Conservation (phyloP, 2,888 invertebrate species). For the Oscheius sp. region DNA sequence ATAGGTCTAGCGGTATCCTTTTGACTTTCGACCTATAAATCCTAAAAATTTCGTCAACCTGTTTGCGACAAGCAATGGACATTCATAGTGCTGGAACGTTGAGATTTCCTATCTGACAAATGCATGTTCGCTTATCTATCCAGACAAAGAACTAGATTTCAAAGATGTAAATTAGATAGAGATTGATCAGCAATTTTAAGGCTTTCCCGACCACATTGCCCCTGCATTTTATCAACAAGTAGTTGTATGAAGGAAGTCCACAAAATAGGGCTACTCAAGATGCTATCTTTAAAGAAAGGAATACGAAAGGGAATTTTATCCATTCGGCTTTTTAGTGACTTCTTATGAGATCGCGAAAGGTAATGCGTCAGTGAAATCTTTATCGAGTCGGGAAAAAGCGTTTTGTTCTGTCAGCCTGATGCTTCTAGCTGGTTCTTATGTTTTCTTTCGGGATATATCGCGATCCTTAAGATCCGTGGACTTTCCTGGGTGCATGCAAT, state of each 20-base stretch:
- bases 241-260: too few relatives aligned
- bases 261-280: neutral
- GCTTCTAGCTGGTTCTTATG: neutral
- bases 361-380: neutral
- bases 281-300: neutral
- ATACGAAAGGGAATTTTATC: neutral
- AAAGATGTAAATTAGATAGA: too few relatives aligned
- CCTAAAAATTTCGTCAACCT: constrained; percentile 18
- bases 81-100: constrained; percentile 24
- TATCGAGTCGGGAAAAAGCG: neutral
- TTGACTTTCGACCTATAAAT: too few relatives aligned
- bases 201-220: too few relatives aligned
- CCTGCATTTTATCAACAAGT: too few relatives aligned
- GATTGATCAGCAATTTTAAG: too few relatives aligned
- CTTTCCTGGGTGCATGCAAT: too few relatives aligned
- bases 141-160: too few relatives aligned
- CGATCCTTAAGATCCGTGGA: neutral
- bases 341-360: neutral
- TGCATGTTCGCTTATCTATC: constrained; percentile 21
- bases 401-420: neutral
- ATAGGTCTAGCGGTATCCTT: too few relatives aligned
- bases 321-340: neutral
- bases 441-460: neutral
- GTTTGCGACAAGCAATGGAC: constrained; percentile 17
- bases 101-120: too few relatives aligned